phyloP scores from a whole-genome alignment of 2,888 invertebrate species.

The Drosophila melanosoma region DNA sequence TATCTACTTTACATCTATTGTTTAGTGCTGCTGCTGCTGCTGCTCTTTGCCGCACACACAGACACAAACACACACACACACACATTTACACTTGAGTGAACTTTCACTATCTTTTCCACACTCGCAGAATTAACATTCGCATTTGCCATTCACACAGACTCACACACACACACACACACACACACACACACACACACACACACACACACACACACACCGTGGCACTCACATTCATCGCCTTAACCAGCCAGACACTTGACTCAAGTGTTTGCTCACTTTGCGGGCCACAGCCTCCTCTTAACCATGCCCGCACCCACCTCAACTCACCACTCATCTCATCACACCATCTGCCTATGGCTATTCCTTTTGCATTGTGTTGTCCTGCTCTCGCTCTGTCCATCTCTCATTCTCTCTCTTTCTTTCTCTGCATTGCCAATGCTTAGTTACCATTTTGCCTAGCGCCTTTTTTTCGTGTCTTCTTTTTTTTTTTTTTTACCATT shows the following conservation, averaged over 20 bases:
- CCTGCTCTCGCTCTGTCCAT: neutral
- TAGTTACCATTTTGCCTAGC: slow-evolving; percentile 57
- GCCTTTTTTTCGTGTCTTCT: slow-evolving; percentile 27
- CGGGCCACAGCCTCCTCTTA: slow-evolving; percentile 60
- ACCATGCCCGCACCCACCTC: slow-evolving; percentile 12
- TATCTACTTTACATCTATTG: slow-evolving; percentile 43
- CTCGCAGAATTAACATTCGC: slow-evolving; percentile 34
- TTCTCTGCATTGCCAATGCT: slow-evolving; percentile 38
- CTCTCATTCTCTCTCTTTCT: neutral
- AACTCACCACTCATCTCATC: slow-evolving; percentile 8
- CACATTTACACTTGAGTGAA: slow-evolving; percentile 55
- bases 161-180: slow-evolving; percentile 27
- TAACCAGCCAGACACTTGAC: slow-evolving; percentile 75
- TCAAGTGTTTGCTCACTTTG: slow-evolving; percentile 79
- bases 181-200: slow-evolving; percentile 33
- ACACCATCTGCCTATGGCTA: slow-evolving; percentile 15
- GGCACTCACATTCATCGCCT: slow-evolving; percentile 49
- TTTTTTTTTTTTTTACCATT: slow-evolving; percentile 31
- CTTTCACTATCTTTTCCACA: slow-evolving; percentile 49
- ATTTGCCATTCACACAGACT: slow-evolving; percentile 36
- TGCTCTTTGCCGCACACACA: slow-evolving; percentile 8
- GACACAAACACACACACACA: neutral
- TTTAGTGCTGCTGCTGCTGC: slow-evolving; percentile 30
- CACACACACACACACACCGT: slow-evolving; percentile 26
- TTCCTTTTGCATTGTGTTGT: slow-evolving; percentile 9